Base-by-base conservation (phyloP, 1,140 invertebrate genomes). In the Penaeus vannamei region DNA sequence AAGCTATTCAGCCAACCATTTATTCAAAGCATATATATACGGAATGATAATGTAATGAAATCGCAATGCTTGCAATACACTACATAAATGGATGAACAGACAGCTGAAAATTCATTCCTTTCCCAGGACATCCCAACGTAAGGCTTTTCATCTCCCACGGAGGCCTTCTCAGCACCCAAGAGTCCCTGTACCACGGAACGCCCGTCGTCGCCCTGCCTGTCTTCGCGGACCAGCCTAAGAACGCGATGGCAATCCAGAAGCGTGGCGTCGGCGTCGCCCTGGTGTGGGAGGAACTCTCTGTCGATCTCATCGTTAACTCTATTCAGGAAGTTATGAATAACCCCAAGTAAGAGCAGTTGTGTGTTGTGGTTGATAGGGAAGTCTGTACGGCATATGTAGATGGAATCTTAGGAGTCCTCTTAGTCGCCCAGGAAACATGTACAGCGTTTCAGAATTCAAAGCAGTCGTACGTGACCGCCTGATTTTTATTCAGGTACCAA, bases 171-270 rank as follows among this genome's bases (percentile, higher is more conserved):
- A 81, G 96, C n/a, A 95, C 94, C 1, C 95, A 95, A 66, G 96
- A 97, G 92, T 95, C 96, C 17, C 94, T 96, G 79, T 95, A 96
- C 91, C 96, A 94, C 91, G 96, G 95, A 10, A 95, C 97, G 8
- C 96, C 96, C 0, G 94, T 96, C 64, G 93, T 97, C 8, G 94
- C 95, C n/a, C 95, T 96, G 91, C 96, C 96, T 19, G 92, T 97
- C 83, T 94, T 95, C 83, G 95, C 94, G 3, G 96, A 97, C 76
- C 92, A 93, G 85, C 5, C 93, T 94, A 0, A 88, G 94, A 61
- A 94, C 95, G 17, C 32, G 5, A 46, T 26, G 17, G 36, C 19
- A 12, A 46, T 53, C 46, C 17, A 26, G 17, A 46, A 20, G 23
- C 36, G n/a, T 10, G 42, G 79, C 2, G n/a, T 26, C 7, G 79